Percentiles rank a stretch among this genome's conserved stretches.
Evolutionary conservation across 2,797 vertebrate genomes (phyloP).

Genomic region (Pantherophis alleghaniensis): DNA sequence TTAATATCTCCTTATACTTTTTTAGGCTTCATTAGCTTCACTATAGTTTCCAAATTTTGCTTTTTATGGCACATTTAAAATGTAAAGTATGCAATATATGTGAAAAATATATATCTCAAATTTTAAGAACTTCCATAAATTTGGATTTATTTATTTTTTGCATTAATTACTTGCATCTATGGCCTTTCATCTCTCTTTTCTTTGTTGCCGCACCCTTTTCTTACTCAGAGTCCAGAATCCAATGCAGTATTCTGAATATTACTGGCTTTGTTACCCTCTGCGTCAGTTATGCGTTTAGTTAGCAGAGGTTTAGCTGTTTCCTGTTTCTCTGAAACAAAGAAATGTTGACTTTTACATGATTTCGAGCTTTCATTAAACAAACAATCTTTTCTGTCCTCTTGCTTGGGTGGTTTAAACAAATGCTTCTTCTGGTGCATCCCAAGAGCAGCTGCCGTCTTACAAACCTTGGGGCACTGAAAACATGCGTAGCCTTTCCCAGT

Average conservation of each 20-base stretch:
- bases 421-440: conserved; percentile 86
- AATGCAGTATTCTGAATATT: conserved; percentile 48
- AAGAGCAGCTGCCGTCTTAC: conserved; percentile 82
- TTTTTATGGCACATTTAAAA: conserved; percentile 57
- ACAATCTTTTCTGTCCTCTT: conserved; percentile 69
- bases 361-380: conserved; percentile 57
- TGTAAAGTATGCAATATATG: conserved; percentile 52
- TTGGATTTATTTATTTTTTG: background rate
- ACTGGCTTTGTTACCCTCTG: conserved; percentile 68
- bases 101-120: conserved; percentile 42
- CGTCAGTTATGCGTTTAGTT: conserved; percentile 56
- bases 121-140: conserved; percentile 45
- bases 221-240: conserved; percentile 63
- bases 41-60: conserved; percentile 58
- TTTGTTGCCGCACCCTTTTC: conserved; percentile 40
- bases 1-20: conserved; percentile 60
- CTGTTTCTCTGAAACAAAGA: conserved; percentile 63
- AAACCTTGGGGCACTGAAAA: conserved; percentile 82
- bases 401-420: conserved; percentile 72
- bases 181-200: conserved; percentile 29
- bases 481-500: conserved; percentile 79
- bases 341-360: conserved; percentile 58
- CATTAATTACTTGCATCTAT: conserved; percentile 53
- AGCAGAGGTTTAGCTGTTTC: conserved; percentile 60
- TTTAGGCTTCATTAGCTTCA: conserved; percentile 58